These are phyloP conservation scores for Trissolcus basalis DNA, from an alignment of 1,140 invertebrate genomes.

Conservation along the genomic window DNA sequence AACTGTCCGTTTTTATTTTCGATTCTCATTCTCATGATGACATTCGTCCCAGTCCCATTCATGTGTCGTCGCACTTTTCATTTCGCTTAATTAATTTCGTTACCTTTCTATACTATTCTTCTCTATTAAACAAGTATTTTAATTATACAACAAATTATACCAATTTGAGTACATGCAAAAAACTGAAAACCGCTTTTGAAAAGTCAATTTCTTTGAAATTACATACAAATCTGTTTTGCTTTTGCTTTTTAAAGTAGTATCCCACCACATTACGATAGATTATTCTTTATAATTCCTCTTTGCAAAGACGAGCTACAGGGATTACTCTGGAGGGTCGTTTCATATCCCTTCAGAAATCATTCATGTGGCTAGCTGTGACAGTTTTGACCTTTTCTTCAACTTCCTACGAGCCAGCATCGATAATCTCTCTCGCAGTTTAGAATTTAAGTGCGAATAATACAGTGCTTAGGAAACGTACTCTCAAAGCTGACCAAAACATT, in stretches of 20 bases:
- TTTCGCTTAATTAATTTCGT: no score
- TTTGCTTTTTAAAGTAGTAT: conserved; percentile 32
- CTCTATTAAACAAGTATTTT: no score
- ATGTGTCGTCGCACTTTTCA: no score
- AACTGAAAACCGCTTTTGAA: conserved; percentile 13
- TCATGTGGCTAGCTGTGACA: conserved; percentile 62
- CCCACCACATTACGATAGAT: conserved; percentile 50
- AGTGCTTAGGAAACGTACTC: conserved; percentile 35
- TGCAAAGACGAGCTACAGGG: conserved; percentile 45
- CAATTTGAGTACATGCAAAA: no score
- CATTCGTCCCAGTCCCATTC: no score
- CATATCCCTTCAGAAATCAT: conserved; percentile 56
- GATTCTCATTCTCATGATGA: no score
- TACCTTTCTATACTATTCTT: no score
- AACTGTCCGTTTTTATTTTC: no score
- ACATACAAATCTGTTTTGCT: conserved; percentile 24
- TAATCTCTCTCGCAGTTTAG: conserved; percentile 55
- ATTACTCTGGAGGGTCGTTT: conserved; percentile 62
- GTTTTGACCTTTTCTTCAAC: conserved; percentile 64
- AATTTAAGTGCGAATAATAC: conserved; percentile 49
- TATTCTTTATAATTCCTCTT: conserved; percentile 56
- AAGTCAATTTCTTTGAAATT: conserved; percentile 33
- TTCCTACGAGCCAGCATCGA: conserved; percentile 33
- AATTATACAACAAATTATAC: no score
- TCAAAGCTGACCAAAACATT: conserved; percentile 48